A percentile compares a stretch with the other conserved stretches of the same genome.
Evolutionary conservation across 2,888 invertebrate species (phyloP).

Genomic region (Strigamia maritima): DNA sequence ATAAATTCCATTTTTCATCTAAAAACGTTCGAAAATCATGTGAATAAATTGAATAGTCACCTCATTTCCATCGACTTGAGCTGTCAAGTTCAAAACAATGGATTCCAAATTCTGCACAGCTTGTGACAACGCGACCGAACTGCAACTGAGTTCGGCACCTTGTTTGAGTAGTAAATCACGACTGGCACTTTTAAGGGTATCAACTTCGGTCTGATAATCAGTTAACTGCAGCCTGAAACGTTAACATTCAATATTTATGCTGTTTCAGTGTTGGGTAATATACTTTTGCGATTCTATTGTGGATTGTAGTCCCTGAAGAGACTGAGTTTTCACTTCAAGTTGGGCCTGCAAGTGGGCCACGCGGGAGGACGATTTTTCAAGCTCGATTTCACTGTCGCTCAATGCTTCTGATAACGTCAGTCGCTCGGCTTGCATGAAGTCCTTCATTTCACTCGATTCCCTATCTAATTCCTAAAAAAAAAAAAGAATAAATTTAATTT

Average conservation of each 20-base stretch:
- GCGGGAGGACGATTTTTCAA: constrained; percentile 45
- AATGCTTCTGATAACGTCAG: constrained; percentile 73
- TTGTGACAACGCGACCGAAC: constrained; percentile 57
- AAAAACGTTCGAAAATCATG: too few species aligned
- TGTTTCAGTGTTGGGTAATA: neutral
- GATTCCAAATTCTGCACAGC: neutral
- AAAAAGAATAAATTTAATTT: neutral
- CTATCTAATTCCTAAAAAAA: constrained; percentile 69
- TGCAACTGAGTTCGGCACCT: constrained; percentile 67
- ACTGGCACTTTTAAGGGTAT: constrained; percentile 8
- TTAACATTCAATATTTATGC: neutral
- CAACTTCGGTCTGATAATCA: constrained; percentile 22
- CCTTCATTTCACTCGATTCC: constrained; percentile 78
- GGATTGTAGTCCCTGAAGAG: neutral
- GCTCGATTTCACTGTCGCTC: constrained; percentile 70
- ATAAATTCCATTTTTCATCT: too few species aligned
- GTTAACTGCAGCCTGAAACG: neutral
- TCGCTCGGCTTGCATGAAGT: constrained; percentile 83
- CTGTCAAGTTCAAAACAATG: neutral
- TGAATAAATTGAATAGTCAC: neutral
- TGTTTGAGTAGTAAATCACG: constrained; percentile 65
- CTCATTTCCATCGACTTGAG: neutral
- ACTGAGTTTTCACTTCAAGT: constrained; percentile 34
- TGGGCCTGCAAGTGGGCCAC: constrained; percentile 9
- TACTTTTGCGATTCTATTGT: constrained; percentile 12